Conservation (phyloP, 2,888 invertebrate genomes). For the Pterostichus niger region DNA sequence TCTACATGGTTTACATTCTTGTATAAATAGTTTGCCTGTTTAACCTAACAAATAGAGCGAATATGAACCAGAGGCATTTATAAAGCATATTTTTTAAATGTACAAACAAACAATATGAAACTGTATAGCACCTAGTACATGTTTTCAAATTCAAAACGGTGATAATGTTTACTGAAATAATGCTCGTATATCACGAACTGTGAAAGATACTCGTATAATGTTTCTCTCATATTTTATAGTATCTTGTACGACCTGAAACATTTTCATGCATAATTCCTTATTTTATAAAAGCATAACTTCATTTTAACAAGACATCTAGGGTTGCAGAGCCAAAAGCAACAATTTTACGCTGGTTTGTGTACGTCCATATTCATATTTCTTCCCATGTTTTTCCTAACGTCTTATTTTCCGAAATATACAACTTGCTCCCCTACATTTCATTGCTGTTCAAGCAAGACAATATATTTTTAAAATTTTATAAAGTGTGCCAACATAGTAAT, state of each 20-base stretch:
- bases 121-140: too few species aligned
- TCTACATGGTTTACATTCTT: too few species aligned
- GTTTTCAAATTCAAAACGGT: too few species aligned
- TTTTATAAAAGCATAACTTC: conserved; percentile 15
- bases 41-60: too few species aligned
- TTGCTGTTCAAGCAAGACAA: background rate
- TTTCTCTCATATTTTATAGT: background rate
- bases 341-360: conserved; percentile 1
- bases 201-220: background rate
- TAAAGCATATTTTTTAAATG: too few species aligned
- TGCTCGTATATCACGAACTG: background rate
- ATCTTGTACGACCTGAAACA: background rate
- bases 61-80: too few species aligned
- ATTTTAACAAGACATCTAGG: conserved; percentile 10
- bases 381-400: background rate
- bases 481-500: background rate
- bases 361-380: conserved; percentile 6
- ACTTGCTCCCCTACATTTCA: background rate
- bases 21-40: too few species aligned
- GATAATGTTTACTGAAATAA: too few species aligned
- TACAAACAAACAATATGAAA: too few species aligned
- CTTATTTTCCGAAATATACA: background rate
- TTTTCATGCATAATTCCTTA: background rate
- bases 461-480: too few species aligned
- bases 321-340: conserved; percentile 5